Evolutionary conservation across 2,113 vertebrate genomes (phyloP).

Genomic region (Halcyon malimbica): DNA sequence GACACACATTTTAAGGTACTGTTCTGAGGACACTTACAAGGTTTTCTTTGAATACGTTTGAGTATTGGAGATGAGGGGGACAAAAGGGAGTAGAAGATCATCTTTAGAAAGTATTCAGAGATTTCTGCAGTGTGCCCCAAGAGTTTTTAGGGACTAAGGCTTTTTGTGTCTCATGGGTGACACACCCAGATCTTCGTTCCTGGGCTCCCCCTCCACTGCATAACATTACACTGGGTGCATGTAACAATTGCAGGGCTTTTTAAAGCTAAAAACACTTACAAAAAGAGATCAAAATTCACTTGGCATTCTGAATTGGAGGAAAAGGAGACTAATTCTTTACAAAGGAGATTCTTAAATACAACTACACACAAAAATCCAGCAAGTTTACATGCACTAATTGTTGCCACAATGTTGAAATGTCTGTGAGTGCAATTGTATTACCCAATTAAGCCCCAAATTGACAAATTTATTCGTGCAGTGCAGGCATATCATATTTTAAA

Average conservation of each 20-base stretch:
- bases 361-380: slow-evolving; percentile 2
- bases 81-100: neutral
- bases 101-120: neutral
- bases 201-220: neutral
- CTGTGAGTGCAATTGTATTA: slow-evolving; percentile 16
- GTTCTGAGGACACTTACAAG: neutral
- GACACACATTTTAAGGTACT: neutral
- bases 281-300: neutral
- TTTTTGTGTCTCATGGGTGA: neutral
- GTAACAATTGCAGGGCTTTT: neutral
- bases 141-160: neutral
- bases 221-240: neutral
- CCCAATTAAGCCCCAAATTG: slow-evolving; percentile 6
- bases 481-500: slow-evolving; percentile 10
- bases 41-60: neutral
- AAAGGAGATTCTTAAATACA: slow-evolving; percentile 33
- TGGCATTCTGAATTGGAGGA: neutral
- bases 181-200: neutral
- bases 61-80: neutral
- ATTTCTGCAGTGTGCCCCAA: neutral
- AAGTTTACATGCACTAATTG: slow-evolving; percentile 22
- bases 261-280: neutral
- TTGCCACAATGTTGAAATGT: slow-evolving; percentile 8
- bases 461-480: slow-evolving; percentile 19
- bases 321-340: neutral